Evolutionary conservation across 2,113 vertebrate species (phyloP).

Genomic region (Cyanoliseus patagonus): DNA sequence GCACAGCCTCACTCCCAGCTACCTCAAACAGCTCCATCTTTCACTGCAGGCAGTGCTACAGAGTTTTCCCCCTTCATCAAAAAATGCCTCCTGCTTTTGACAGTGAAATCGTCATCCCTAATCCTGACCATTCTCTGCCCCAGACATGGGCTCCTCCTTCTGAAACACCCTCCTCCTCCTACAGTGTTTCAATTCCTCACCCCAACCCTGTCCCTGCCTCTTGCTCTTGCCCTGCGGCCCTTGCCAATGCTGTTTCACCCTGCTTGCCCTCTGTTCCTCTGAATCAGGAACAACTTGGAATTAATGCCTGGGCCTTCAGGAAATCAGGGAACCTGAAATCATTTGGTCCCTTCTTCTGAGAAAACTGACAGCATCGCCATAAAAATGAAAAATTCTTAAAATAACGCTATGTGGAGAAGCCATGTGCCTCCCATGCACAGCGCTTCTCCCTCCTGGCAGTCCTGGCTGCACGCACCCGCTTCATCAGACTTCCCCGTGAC

Average conservation of each 20-base stretch:
- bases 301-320: background rate
- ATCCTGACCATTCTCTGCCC: background rate
- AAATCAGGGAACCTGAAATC: conserved; percentile 22
- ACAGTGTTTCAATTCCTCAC: background rate
- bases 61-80: background rate
- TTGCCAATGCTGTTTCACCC: background rate
- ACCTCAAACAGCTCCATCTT: background rate
- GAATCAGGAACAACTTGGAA: background rate
- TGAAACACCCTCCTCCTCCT: background rate
- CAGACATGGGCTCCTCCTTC: background rate
- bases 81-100: background rate
- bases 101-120: background rate
- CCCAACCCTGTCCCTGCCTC: background rate
- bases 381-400: conserved; percentile 66
- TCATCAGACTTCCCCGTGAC: conserved; percentile 54
- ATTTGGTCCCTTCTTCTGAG: background rate
- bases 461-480: background rate
- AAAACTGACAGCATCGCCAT: conserved; percentile 17
- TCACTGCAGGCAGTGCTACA: background rate
- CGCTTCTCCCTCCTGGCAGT: background rate
- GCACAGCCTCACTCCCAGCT: background rate
- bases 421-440: background rate
- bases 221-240: background rate
- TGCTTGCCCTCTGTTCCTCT: background rate
- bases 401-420: conserved; percentile 14